Base-by-base conservation (phyloP, 2,797 vertebrate species). In the Discoglossus pictus region DNA sequence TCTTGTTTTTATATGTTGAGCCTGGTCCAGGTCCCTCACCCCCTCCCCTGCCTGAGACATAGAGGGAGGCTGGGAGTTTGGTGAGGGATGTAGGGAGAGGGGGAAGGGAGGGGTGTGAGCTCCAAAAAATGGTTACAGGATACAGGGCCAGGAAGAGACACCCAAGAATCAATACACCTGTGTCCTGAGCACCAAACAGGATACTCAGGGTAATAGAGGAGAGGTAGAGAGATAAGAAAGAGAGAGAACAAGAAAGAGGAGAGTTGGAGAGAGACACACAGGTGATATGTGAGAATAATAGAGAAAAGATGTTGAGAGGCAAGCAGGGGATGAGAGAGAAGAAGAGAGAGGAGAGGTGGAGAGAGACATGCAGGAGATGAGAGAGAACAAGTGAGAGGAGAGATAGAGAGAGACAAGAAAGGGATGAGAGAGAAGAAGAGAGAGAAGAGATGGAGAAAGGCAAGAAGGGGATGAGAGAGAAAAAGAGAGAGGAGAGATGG, bases 1-100 rank as follows among this genome's bases (percentile, higher is more conserved):
- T 70, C 67, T 50, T 56, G 58, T 70, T 63, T 70, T 70, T 70
- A 70, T 70, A 70, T 50, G 50, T 38, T 3, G 64, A 34, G 58
- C 48, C 66, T 54, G 40, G 50, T 68, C 48, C 65, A 42, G 55
- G 21, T 34, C 21, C 42, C 51, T 20, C 38, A 43, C 47, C 56
- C 54, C 53, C 8, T 31, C 27, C 55, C 39, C 40, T 4, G 42
- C 35, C 15, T 34, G 39, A 20, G 44, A 61, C 53, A 21, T 39
- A 34, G 48, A 20, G 40, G 60, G 51, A 56, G 66, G 50, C 4
- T 31, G 27, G 27, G 27, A 4, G 27, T 31, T 31, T 31, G 27
- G 27, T 4, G 27, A 31, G 27, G 27, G 27, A 31, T 31, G 27
- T 4, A 31, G 27, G 27, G 27, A 8, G 27, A 31, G 8, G 27